phyloP scores from a whole-genome alignment of 2,888 invertebrate species.

The Apamea monoglypha region DNA sequence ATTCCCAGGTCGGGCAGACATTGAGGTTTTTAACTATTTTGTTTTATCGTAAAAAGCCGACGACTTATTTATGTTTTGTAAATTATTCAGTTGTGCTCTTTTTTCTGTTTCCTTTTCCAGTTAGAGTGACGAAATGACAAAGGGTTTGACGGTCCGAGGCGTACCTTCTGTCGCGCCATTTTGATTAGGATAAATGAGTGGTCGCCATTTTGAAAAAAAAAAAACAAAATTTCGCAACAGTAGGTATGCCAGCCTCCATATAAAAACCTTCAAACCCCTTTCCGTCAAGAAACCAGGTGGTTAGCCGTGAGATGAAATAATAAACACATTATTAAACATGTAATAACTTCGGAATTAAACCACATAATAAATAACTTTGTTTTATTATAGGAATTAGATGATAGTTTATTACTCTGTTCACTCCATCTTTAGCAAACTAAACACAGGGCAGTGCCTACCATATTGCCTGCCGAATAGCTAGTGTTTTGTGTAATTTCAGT shows the following conservation, averaged over 20 bases:
- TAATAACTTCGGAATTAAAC: not conserved
- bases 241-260: too few relatives aligned
- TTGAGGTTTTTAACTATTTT: not conserved
- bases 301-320: not conserved
- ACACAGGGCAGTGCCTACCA: not conserved
- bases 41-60: not conserved
- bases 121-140: not conserved
- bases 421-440: not conserved
- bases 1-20: not conserved
- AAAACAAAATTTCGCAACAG: too few relatives aligned
- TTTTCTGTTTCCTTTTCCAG: not conserved
- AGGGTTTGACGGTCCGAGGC: too few relatives aligned
- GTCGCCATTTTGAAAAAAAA: too few relatives aligned
- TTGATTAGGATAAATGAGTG: too few relatives aligned
- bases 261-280: not conserved
- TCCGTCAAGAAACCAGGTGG: not conserved
- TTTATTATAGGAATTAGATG: not conserved
- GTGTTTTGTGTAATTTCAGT: constrained; percentile 8
- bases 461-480: not conserved
- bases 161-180: too few relatives aligned
- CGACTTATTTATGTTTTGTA: not conserved
- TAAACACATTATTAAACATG: not conserved
- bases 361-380: not conserved
- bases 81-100: not conserved
- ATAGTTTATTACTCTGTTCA: not conserved